Conservation (phyloP, 2,113 vertebrate species). For the Odobenus rosmarus region DNA sequence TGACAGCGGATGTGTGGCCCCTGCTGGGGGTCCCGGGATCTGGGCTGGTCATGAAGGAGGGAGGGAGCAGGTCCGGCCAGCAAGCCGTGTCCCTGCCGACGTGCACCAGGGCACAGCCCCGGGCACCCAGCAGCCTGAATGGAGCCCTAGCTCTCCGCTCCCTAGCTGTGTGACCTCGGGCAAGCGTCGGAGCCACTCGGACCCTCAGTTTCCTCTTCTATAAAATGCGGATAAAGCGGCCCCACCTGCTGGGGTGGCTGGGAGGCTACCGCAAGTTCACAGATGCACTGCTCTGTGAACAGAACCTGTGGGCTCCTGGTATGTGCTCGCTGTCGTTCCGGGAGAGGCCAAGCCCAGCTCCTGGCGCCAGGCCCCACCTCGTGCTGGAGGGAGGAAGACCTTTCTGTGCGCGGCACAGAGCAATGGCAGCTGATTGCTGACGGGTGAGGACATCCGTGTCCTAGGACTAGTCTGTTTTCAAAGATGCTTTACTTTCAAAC, state of each 20-base stretch:
- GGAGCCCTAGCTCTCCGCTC: neutral
- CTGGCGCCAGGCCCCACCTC: neutral
- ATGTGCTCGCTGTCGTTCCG: accelerated
- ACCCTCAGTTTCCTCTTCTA: neutral
- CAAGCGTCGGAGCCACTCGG: neutral
- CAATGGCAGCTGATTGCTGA: accelerated
- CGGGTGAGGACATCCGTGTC: accelerated
- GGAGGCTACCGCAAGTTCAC: accelerated
- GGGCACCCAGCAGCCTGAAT: accelerated
- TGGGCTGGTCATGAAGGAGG: neutral
- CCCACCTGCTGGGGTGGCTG: accelerated
- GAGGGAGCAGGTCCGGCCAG: neutral
- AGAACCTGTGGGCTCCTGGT: neutral
- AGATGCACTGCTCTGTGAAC: accelerated
- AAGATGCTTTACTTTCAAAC: accelerated
- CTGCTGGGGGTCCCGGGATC: neutral
- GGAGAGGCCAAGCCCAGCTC: accelerated
- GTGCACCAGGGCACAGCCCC: neutral
- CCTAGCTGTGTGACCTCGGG: neutral
- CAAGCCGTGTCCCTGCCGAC: neutral
- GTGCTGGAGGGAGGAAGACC: neutral
- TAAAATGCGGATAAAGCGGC: neutral
- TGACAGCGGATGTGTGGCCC: accelerated
- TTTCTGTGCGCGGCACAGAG: neutral
- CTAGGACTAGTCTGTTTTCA: too few species aligned